Evolutionary conservation across 2,113 vertebrate genomes (phyloP).

Genomic region (Lamprologus speciosus): DNA sequence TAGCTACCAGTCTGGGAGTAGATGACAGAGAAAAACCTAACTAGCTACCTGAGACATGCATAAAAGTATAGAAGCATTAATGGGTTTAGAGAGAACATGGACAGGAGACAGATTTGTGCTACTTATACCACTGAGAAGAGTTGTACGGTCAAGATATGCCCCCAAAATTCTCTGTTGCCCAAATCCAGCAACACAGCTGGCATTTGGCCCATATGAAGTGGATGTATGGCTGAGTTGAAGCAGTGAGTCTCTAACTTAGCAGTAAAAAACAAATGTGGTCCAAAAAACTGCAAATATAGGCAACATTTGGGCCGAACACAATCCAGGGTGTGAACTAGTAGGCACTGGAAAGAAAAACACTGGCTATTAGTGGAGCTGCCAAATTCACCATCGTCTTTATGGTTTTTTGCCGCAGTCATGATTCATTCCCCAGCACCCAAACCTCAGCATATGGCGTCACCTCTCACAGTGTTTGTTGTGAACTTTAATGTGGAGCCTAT

Average conservation of each 20-base stretch:
- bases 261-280: not conserved
- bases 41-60: not conserved
- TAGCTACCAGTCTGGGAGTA: not conserved
- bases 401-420: not conserved
- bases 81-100: not conserved
- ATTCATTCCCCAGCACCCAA: not conserved
- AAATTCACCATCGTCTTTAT: not conserved
- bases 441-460: slow-evolving; percentile 13
- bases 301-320: not conserved
- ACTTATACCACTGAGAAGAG: not conserved
- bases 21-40: not conserved
- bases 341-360: not conserved
- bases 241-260: not conserved
- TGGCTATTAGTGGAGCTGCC: not conserved
- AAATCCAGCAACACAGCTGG: not conserved
- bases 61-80: not conserved
- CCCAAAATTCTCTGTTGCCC: not conserved
- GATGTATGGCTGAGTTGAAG: not conserved
- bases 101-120: not conserved
- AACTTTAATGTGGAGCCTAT: slow-evolving; percentile 26
- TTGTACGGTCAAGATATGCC: not conserved
- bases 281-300: not conserved
- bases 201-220: not conserved
- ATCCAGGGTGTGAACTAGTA: not conserved
- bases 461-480: not conserved